phyloP scores from a whole-genome alignment of 2,888 invertebrate species.

The Hyppa rectilinea region DNA sequence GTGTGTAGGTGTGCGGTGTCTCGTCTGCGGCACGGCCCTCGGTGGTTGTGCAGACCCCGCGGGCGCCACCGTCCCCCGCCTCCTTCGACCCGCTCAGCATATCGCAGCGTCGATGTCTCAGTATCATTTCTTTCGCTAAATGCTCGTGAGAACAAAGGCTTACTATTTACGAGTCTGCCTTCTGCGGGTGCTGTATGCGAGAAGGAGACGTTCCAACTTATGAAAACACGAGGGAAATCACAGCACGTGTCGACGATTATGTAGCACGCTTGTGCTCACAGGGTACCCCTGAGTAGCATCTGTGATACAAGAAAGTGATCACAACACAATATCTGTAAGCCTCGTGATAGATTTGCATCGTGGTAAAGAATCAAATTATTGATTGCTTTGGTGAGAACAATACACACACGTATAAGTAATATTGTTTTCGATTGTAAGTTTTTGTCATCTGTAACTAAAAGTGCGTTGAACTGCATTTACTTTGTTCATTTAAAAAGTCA shows the following conservation, averaged over 20 bases:
- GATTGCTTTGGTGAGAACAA: conserved; percentile 83
- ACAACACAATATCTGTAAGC: conserved; percentile 88
- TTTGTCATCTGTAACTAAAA: conserved; percentile 79
- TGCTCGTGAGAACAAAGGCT: conserved; percentile 91
- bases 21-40: conserved; percentile 82
- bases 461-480: conserved; percentile 46
- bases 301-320: conserved; percentile 89
- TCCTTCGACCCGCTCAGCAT: conserved; percentile 87
- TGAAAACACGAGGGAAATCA: conserved; percentile 87
- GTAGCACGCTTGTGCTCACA: conserved; percentile 87
- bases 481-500: conserved; percentile 19
- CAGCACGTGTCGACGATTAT: conserved; percentile 87
- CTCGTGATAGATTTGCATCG: conserved; percentile 87
- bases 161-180: conserved; percentile 92
- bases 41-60: conserved; percentile 80
- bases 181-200: conserved; percentile 96
- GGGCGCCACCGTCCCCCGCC: conserved; percentile 87
- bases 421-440: conserved; percentile 69
- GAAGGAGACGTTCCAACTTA: conserved; percentile 93
- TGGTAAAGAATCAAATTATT: conserved; percentile 80
- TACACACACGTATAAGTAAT: conserved; percentile 68
- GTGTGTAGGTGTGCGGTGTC: conserved; percentile 82
- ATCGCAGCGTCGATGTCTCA: conserved; percentile 87
- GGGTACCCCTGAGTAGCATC: conserved; percentile 87
- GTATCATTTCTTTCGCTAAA: conserved; percentile 88